These are phyloP conservation scores for Ethmia dodecea DNA, from an alignment of 2,888 invertebrate species.

Conservation along the genomic window DNA sequence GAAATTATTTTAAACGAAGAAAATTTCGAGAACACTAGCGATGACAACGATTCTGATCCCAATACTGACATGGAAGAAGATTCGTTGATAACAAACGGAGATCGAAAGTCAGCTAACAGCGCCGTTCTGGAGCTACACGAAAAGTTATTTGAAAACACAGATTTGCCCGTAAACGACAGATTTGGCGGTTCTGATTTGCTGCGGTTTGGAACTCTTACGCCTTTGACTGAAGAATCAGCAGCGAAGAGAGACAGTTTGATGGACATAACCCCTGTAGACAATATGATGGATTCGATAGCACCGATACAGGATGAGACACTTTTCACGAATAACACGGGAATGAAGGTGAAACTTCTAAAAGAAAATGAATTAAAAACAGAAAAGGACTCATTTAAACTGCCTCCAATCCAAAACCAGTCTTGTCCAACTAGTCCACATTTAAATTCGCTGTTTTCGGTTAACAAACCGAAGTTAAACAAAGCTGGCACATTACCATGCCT, in stretches of 20 bases:
- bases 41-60: constrained; percentile 29
- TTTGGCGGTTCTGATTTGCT: constrained; percentile 27
- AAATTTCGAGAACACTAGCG: constrained; percentile 22
- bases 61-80: constrained; percentile 55
- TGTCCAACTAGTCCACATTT: constrained; percentile 41
- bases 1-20: constrained; percentile 14
- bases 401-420: constrained; percentile 45
- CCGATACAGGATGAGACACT: constrained; percentile 11
- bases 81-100: constrained; percentile 48
- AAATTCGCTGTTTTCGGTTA: constrained; percentile 45
- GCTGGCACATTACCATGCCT: constrained; percentile 27
- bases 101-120: constrained; percentile 39
- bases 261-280: constrained; percentile 38
- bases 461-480: constrained; percentile 19
- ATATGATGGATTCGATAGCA: constrained; percentile 17
- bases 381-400: constrained; percentile 42
- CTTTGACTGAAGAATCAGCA: constrained; percentile 59
- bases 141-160: constrained; percentile 37
- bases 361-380: constrained; percentile 16
- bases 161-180: constrained; percentile 25
- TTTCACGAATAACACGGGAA: constrained; percentile 36
- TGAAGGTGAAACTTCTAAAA: constrained; percentile 37
- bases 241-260: constrained; percentile 40
- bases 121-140: constrained; percentile 53
- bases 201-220: constrained; percentile 41